Evolutionary conservation across 2,888 invertebrate species (phyloP).

Genomic region (Brachycybe producta): DNA sequence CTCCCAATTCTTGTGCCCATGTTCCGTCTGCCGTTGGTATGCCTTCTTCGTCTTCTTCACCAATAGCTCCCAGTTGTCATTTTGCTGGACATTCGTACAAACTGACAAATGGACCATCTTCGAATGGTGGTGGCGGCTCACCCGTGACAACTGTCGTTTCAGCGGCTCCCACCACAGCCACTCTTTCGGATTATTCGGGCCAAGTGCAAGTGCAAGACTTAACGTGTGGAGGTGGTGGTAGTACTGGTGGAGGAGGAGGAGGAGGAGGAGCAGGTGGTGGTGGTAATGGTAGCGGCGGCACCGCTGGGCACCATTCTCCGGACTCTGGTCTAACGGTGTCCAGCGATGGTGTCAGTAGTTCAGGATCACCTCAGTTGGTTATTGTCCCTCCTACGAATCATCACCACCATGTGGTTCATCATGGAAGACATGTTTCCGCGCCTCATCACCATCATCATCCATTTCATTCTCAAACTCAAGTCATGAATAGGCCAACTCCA

Average conservation of each 20-base stretch:
- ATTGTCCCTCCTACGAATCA: slow-evolving; percentile 12
- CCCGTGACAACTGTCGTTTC: neutral
- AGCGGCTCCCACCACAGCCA: neutral
- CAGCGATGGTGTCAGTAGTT: slow-evolving; percentile 38
- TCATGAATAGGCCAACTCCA: slow-evolving; percentile 46
- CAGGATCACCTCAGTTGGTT: slow-evolving; percentile 36
- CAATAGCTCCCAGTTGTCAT: neutral
- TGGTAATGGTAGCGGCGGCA: too few species aligned
- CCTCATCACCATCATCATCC: slow-evolving; percentile 34
- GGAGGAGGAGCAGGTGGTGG: too few species aligned
- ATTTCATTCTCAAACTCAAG: slow-evolving; percentile 32
- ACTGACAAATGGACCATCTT: neutral
- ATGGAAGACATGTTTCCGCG: slow-evolving; percentile 34
- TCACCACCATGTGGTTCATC: slow-evolving; percentile 37
- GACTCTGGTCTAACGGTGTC: slow-evolving; percentile 40
- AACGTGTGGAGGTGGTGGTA: slow-evolving; percentile 6
- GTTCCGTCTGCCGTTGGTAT: neutral
- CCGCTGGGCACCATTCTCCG: slow-evolving; percentile 23
- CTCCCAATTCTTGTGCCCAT: neutral
- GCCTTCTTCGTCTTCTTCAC: neutral
- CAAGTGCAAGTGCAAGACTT: slow-evolving; percentile 16
- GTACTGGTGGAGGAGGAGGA: too few species aligned
- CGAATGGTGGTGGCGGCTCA: neutral
- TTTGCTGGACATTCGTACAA: slow-evolving; percentile 4
- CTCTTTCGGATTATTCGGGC: slow-evolving; percentile 7